Evolutionary conservation across 2,888 invertebrate species (phyloP).

Genomic region (Drosophila prostipennis): DNA sequence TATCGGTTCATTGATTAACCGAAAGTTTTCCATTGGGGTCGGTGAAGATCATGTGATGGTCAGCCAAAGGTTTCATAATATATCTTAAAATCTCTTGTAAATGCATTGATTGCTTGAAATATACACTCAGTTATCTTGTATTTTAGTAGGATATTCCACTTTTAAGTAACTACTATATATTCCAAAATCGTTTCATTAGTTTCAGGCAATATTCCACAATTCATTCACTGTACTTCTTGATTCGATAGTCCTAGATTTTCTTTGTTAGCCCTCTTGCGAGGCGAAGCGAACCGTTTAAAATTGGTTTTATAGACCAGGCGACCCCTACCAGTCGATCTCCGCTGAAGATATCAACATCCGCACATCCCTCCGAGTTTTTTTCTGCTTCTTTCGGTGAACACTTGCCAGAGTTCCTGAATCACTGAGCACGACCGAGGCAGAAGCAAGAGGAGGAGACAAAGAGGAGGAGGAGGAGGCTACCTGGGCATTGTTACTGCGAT

Average conservation of each 20-base stretch:
- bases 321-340: slow-evolving; percentile 12
- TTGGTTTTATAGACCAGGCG: slow-evolving; percentile 26
- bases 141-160: too few species aligned
- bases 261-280: slow-evolving; percentile 1
- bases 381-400: background rate
- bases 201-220: background rate
- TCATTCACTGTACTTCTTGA: slow-evolving; percentile 4
- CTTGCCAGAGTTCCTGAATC: slow-evolving; percentile 35
- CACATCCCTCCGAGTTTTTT: slow-evolving; percentile 26
- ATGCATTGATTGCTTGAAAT: too few species aligned
- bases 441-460: background rate
- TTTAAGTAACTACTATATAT: background rate
- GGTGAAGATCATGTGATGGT: background rate
- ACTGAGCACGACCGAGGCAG: slow-evolving; percentile 3
- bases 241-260: slow-evolving; percentile 8
- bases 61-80: background rate
- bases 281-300: slow-evolving; percentile 14
- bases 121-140: too few species aligned
- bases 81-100: too few species aligned
- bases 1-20: slow-evolving; percentile 26
- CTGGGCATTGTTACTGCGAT: slow-evolving; percentile 26
- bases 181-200: slow-evolving; percentile 6
- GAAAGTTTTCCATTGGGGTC: slow-evolving; percentile 16
- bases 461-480: slow-evolving; percentile 14
- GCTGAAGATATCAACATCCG: slow-evolving; percentile 36